Percentiles rank a stretch among this genome's conserved stretches.
Evolutionary conservation across 2,797 vertebrate species (phyloP).

Genomic region (Acipenser oxyrinchus): DNA sequence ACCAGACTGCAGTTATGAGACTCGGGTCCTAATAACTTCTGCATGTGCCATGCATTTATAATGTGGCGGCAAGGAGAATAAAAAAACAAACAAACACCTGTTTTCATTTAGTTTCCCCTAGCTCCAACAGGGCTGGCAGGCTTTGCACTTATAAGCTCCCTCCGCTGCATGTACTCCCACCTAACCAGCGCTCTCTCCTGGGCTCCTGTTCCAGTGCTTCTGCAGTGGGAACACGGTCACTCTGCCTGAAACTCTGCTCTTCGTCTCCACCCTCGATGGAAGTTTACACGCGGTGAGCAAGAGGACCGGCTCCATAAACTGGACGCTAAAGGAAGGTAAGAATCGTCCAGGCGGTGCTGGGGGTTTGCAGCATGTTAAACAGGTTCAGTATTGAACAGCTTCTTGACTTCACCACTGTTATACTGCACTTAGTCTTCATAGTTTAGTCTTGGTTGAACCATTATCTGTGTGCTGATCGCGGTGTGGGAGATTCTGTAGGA

Average conservation of each 20-base stretch:
- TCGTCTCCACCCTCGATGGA: constrained; percentile 92
- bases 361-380: neutral
- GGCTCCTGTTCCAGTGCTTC: constrained; percentile 45
- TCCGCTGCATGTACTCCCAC: too few relatives aligned
- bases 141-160: too few relatives aligned
- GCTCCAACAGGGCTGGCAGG: neutral
- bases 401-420: neutral
- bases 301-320: constrained; percentile 88
- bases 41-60: too few relatives aligned
- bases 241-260: constrained; percentile 85
- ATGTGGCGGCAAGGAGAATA: neutral
- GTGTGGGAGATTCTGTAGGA: too few relatives aligned
- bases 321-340: constrained; percentile 97
- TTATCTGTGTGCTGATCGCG: constrained; percentile 1
- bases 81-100: neutral
- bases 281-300: constrained; percentile 94
- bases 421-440: neutral
- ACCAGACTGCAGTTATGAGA: too few relatives aligned
- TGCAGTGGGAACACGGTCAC: constrained; percentile 73
- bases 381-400: neutral
- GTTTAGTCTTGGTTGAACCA: neutral
- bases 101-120: neutral
- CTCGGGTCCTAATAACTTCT: too few relatives aligned
- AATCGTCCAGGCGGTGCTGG: constrained; percentile 2
- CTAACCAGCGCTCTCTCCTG: too few relatives aligned